phyloP scores from a whole-genome alignment of 2,888 invertebrate genomes.

The Apamea crenata region DNA sequence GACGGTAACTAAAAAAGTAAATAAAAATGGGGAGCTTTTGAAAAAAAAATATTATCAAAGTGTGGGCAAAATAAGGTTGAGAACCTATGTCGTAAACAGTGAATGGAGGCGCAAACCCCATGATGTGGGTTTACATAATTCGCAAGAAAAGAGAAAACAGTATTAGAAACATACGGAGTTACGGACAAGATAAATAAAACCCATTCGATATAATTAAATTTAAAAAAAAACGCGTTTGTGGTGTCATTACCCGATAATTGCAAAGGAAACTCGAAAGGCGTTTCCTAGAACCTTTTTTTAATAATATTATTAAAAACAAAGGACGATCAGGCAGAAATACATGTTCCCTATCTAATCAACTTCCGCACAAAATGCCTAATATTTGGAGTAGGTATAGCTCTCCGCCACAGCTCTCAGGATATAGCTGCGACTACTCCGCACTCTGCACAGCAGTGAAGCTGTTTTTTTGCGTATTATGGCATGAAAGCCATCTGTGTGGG shows the following conservation, averaged over 20 bases:
- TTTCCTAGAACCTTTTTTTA: background rate
- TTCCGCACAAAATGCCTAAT: too few species aligned
- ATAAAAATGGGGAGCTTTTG: background rate
- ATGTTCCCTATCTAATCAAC: too few species aligned
- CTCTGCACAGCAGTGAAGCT: too few species aligned
- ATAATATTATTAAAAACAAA: too few species aligned
- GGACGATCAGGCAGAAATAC: too few species aligned
- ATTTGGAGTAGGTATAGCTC: too few species aligned
- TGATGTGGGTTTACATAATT: background rate
- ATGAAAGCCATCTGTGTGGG: too few species aligned
- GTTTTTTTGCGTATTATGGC: too few species aligned
- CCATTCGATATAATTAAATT: background rate
- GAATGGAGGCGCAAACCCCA: background rate
- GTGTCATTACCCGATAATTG: background rate
- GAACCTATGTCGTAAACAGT: background rate
- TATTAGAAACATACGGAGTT: background rate
- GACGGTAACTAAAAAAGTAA: background rate
- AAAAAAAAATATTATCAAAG: background rate
- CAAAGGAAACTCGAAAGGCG: background rate
- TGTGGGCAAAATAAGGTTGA: background rate
- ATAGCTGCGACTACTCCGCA: too few species aligned
- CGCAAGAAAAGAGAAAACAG: background rate
- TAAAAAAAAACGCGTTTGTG: background rate
- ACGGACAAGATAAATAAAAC: constrained; percentile 13
- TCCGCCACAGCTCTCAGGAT: too few species aligned